phyloP scores from a whole-genome alignment of 1,140 invertebrate species.

The Drosophila grimshawi region DNA sequence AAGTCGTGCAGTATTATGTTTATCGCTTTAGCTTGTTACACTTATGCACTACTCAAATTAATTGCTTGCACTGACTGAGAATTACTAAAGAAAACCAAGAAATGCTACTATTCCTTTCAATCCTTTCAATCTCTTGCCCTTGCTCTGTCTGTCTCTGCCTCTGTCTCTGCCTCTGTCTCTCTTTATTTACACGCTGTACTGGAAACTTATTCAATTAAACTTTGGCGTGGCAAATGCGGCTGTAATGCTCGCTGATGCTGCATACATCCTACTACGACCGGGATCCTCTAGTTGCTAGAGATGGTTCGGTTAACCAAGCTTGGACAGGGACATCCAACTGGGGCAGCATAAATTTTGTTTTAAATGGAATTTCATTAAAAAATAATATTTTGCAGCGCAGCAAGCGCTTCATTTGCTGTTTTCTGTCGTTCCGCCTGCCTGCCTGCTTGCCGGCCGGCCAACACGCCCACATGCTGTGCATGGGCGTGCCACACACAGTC shows the following conservation, averaged over 20 bases:
- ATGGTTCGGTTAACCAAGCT: conserved; percentile 22
- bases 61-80: conserved; percentile 52
- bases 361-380: conserved; percentile 79
- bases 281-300: neutral
- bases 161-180: neutral
- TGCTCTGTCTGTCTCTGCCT: neutral
- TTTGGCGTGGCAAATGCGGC: conserved; percentile 65
- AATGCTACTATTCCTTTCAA: conserved; percentile 21
- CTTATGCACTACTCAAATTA: conserved; percentile 70
- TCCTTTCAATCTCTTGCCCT: neutral
- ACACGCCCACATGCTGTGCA: conserved; percentile 30
- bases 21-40: conserved; percentile 22
- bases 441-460: too few species aligned
- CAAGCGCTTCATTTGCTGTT: conserved; percentile 64
- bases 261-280: neutral
- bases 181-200: conserved; percentile 13
- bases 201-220: conserved; percentile 80
- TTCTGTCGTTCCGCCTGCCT: too few species aligned
- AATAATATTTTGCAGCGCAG: conserved; percentile 63
- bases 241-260: conserved; percentile 29
- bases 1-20: neutral
- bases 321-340: conserved; percentile 36
- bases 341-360: conserved; percentile 64
- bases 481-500: conserved; percentile 41
- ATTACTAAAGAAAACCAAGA: conserved; percentile 33